Base-by-base conservation (phyloP, 1,140 invertebrate genomes). In the Stenopsyche tienmushanensis region DNA sequence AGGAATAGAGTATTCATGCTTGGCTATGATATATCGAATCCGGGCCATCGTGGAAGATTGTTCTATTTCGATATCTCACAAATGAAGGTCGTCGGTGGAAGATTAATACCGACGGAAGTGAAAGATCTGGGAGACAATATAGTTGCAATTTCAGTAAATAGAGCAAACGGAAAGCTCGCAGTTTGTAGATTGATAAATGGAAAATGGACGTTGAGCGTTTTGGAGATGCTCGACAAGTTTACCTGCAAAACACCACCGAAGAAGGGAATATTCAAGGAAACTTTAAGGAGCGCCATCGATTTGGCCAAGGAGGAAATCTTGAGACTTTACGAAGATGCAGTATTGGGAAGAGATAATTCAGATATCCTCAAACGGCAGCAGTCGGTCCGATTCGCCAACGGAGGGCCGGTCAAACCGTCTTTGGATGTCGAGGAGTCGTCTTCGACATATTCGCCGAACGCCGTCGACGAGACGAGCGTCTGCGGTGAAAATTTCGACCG, bases 261-360 rank as follows among this genome's bases (percentile, higher is more conserved):
- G 26, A 18, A 60, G 26, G 42, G 42, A 10, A 47, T 60, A 1
- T 10, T 25, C 29, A 60, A 44, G 26, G 18, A 60, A 5, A 44
- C 57, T 25, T 45, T 60, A 18, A 18, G 25, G 24, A 13, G 15
- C 2, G 57, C 57, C 9, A 29, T 60, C 3, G 13, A 47, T 1
- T 15, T 60, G 5, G 57, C 57, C 2, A 44, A 21, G 5, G 42
- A 47, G 8, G 10, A 60, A 47, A 45, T 60, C 10, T 10, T 60
- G 9, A 47, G 2, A 26, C n/a, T 47, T 15, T 60, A 60, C 39
- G 42, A 60, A 60, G 42, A 47, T 17, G 41, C 57, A 8, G 15
- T 60, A 17, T 3, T 18, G 10, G 57, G 42, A 10, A 26, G 47
- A 17, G 13, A 47, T 13, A 29, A 47, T 26, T 47, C 42, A 21